Percentiles rank a stretch among this genome's conserved stretches.
These are phyloP conservation scores for Lasius platythorax DNA, from an alignment of 2,888 invertebrate genomes.

Conservation along the genomic window DNA sequence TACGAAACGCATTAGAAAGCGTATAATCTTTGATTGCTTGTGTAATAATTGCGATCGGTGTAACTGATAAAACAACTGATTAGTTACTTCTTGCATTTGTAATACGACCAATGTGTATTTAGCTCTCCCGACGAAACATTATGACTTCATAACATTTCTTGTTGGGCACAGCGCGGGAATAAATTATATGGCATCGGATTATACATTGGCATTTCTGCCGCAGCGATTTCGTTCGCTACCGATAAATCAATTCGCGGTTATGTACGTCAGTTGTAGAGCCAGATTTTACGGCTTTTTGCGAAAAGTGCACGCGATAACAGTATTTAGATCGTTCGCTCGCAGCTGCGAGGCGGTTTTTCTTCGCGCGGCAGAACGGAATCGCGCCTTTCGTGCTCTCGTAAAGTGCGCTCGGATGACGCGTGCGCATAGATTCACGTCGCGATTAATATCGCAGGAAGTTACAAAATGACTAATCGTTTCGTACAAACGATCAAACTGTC, in stretches of 20 bases:
- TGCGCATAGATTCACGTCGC: conserved; percentile 51
- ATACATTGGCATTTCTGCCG: conserved; percentile 27
- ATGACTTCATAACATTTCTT: conserved; percentile 38
- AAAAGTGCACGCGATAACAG: conserved; percentile 7
- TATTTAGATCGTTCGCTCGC: neutral
- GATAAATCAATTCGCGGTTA: conserved; percentile 33
- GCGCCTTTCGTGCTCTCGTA: conserved; percentile 22
- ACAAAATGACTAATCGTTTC: conserved; percentile 57
- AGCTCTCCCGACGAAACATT: conserved; percentile 33
- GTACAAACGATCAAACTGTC: conserved; percentile 54
- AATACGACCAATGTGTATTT: conserved; percentile 6
- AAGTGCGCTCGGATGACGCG: conserved; percentile 39
- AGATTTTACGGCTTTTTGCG: conserved; percentile 44
- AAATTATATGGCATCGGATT: conserved; percentile 30
- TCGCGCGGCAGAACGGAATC: neutral
- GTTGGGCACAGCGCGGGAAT: neutral
- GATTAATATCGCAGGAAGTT: conserved; percentile 52
- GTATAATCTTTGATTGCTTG: neutral
- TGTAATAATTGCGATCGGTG: neutral
- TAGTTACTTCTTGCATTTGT: neutral
- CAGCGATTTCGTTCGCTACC: conserved; percentile 24
- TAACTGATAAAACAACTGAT: conserved; percentile 19
- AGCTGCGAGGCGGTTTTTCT: conserved; percentile 8
- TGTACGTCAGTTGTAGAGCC: neutral
- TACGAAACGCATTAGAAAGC: neutral